Conservation (phyloP, 2,797 vertebrate species). For the Tolypeutes matacus region DNA sequence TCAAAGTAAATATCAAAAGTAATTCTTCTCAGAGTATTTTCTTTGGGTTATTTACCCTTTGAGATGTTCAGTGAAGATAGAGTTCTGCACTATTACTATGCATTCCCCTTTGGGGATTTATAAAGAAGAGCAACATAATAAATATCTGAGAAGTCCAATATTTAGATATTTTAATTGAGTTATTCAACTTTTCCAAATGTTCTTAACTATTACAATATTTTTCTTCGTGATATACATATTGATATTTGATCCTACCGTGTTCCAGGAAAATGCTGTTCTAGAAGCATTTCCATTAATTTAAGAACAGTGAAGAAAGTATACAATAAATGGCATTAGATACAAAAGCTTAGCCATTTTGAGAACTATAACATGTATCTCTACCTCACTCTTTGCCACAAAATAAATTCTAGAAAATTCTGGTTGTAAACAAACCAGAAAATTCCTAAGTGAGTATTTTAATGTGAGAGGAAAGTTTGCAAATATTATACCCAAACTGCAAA, state of each 20-base stretch:
- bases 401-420: neutral
- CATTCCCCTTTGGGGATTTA: neutral
- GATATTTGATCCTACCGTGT: neutral
- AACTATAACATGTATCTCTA: neutral
- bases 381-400: neutral
- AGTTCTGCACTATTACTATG: neutral
- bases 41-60: neutral
- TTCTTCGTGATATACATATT: neutral
- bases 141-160: neutral
- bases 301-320: neutral
- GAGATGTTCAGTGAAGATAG: neutral
- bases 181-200: neutral
- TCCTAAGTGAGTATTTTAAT: neutral
- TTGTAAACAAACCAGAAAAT: neutral
- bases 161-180: neutral
- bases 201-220: neutral
- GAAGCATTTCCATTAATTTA: neutral
- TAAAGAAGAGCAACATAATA: neutral
- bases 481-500: neutral
- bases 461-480: neutral
- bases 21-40: neutral
- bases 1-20: neutral
- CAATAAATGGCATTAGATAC: neutral
- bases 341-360: neutral
- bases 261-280: neutral